Evolutionary conservation across 2,113 vertebrate species (phyloP), one percentile per base, ranked within the genome.

Genomic region (Anarrhichthys ocellatus): DNA sequence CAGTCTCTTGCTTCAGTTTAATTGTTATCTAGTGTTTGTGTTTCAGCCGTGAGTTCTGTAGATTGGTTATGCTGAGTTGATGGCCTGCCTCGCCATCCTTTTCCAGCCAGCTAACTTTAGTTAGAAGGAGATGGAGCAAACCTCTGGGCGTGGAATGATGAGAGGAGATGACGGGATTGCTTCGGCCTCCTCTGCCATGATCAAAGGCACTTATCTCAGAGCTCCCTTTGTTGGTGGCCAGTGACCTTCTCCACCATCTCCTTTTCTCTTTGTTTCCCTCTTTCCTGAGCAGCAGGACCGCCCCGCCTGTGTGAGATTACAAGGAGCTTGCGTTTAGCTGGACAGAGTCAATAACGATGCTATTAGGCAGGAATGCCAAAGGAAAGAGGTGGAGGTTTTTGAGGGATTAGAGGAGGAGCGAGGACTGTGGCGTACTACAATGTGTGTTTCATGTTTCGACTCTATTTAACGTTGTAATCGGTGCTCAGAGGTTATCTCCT

Each of bases 311-410:
- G 62, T 71, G 83, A 94, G 93, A 95, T 95, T 95, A 96, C 92
- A 94, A 92, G 88, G 93, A 90, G 80, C 84, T 76, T 80, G 91
- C 78, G 64, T 91, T 94, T 88, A 88, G 85, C 89, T 91, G 91
- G 90, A 92, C 91, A 82, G 54, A 89, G 92, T 92, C 90, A 92
- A 87, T 94, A 93, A 94, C 94, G 93, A 95, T 94, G 93, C 94
- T 80, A 95, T 95, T 94, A 95, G 89, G 80, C 85, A 92, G 92
- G 95, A 95, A 96, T 96, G 94, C 87, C 82, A 64, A 82, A 91
- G 67, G 78, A 88, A 72, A 84, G 87, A 92, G 80, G 87, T 81
- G 85, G 91, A 88, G 87, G 72, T 79, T 82, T 83, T 79, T 24
- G 68, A 56, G 87, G 85, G 80, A 85, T 84, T 86, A 84, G 56